phyloP scores from a whole-genome alignment of 2,888 invertebrate species.

The Caenorhabditis uteleia region DNA sequence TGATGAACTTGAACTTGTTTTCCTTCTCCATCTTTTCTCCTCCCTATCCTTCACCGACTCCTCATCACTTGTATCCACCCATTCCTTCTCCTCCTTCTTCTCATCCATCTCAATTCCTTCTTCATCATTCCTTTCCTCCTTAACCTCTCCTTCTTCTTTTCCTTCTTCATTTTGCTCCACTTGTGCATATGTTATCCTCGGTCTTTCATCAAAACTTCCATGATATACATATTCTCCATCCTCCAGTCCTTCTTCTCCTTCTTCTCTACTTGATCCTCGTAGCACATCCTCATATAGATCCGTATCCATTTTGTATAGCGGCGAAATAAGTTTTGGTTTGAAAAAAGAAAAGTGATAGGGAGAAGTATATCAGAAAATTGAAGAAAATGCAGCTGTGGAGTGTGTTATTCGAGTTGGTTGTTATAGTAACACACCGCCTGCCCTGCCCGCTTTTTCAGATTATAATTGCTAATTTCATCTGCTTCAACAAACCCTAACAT shows the following conservation, averaged over 20 bases:
- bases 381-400: not conserved
- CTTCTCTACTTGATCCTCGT: not conserved
- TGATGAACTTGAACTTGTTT: not conserved
- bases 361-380: conserved; percentile 1
- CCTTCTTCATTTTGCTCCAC: not conserved
- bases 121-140: not conserved
- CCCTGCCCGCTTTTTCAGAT: too few species aligned
- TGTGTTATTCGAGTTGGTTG: not conserved
- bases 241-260: not conserved
- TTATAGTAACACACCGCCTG: conserved; percentile 1
- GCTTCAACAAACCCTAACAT: too few species aligned
- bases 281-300: conserved; percentile 4
- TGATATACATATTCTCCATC: not conserved
- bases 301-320: not conserved
- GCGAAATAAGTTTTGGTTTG: not conserved
- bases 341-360: conserved; percentile 3
- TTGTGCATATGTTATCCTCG: not conserved
- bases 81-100: conserved; percentile 5
- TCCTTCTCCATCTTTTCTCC: not conserved
- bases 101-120: conserved; percentile 2
- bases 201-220: conserved; percentile 12
- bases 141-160: not conserved
- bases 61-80: not conserved
- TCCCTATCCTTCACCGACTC: not conserved
- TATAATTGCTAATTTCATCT: not conserved